Evolutionary conservation across 2,797 vertebrate species (phyloP).

Genomic region (Ficedula albicollis): DNA sequence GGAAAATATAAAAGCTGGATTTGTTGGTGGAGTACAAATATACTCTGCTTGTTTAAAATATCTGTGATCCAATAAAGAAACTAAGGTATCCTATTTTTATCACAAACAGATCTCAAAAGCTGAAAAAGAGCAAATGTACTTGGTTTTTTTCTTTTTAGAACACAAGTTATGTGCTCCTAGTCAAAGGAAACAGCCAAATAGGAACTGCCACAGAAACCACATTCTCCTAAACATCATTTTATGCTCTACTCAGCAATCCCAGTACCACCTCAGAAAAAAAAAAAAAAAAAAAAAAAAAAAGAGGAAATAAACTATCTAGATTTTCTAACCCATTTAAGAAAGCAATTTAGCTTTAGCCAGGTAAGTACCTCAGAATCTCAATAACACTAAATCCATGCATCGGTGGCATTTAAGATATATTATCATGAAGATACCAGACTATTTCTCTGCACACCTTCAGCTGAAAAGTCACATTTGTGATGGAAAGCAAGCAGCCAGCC

Average conservation of each 20-base stretch:
- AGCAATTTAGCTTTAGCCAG: neutral
- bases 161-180: neutral
- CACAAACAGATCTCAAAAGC: neutral
- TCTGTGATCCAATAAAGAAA: neutral
- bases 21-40: neutral
- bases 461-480: neutral
- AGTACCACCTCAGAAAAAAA: too few relatives aligned
- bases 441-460: neutral
- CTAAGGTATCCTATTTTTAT: neutral
- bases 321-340: neutral
- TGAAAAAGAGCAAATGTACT: neutral
- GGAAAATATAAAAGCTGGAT: neutral
- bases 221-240: neutral
- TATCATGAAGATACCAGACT: neutral
- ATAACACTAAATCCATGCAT: neutral
- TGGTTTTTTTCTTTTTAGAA: neutral
- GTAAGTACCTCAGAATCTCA: neutral
- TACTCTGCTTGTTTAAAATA: neutral
- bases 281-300: neutral
- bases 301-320: neutral
- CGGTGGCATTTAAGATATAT: neutral
- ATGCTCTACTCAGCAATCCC: neutral
- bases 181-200: neutral
- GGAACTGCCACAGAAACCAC: neutral
- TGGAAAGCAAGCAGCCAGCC: conserved; percentile 3